Percentiles rank a stretch among this genome's conserved stretches.
phyloP scores from a whole-genome alignment of 92 coral and sea anemone species.

The Metridium senile region DNA sequence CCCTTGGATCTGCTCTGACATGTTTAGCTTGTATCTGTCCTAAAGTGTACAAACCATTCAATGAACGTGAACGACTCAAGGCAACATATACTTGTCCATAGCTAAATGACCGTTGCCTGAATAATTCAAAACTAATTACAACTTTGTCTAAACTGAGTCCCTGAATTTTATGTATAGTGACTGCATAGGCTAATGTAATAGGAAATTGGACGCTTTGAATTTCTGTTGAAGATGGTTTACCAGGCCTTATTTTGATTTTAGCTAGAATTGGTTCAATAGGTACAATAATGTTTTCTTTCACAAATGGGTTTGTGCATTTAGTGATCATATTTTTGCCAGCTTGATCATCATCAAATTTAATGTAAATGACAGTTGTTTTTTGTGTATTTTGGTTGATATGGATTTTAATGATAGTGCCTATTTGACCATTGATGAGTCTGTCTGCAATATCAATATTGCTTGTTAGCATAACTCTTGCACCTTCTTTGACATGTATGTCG shows the following conservation, averaged over 20 bases:
- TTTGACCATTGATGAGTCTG: constrained; percentile 55
- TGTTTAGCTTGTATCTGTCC: constrained; percentile 26
- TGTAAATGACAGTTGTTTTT: constrained; percentile 46
- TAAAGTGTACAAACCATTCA: constrained; percentile 46
- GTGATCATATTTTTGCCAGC: constrained; percentile 53
- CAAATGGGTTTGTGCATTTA: constrained; percentile 31
- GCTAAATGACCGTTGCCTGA: constrained; percentile 3
- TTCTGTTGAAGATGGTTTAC: neutral
- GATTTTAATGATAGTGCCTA: constrained; percentile 60
- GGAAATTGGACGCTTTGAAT: constrained; percentile 3
- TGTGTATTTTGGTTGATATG: constrained; percentile 28
- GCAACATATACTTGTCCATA: constrained; percentile 47
- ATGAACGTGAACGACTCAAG: constrained; percentile 52
- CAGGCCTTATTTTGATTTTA: neutral
- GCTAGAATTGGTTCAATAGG: constrained; percentile 63
- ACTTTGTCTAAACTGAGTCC: constrained; percentile 49
- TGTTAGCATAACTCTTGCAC: constrained; percentile 61
- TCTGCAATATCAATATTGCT: constrained; percentile 14
- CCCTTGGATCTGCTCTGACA: constrained; percentile 18
- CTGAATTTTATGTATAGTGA: constrained; percentile 69
- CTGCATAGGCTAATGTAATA: neutral
- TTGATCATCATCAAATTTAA: constrained; percentile 66
- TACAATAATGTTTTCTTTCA: constrained; percentile 55
- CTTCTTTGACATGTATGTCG: constrained; percentile 52
- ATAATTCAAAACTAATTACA: constrained; percentile 54